A percentile compares a stretch with the other conserved stretches of the same genome.
Conservation (phyloP, 2,888 invertebrate genomes). For the Ennomos erosarius region DNA sequence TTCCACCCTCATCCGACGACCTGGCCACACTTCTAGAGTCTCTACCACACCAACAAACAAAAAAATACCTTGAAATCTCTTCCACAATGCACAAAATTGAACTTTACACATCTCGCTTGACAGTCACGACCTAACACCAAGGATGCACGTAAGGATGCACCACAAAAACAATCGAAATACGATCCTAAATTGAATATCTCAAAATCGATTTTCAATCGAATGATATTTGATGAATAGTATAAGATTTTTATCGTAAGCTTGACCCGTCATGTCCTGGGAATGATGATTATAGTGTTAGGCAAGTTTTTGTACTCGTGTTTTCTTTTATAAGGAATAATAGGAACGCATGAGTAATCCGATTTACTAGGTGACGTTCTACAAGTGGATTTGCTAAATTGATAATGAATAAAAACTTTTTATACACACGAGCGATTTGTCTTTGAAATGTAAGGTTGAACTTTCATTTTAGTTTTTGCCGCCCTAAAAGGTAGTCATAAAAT, state of each 20-base stretch:
- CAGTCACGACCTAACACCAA: slow-evolving; percentile 77
- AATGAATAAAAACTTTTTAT: slow-evolving; percentile 1
- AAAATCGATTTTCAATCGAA: slow-evolving; percentile 46
- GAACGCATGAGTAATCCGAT: slow-evolving; percentile 13
- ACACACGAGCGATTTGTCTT: slow-evolving; percentile 1
- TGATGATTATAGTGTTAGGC: slow-evolving; percentile 55
- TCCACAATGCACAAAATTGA: slow-evolving; percentile 38
- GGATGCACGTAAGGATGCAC: slow-evolving; percentile 70
- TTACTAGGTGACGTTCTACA: slow-evolving; percentile 16
- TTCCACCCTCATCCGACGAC: slow-evolving; percentile 73
- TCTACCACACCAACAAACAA: slow-evolving; percentile 19
- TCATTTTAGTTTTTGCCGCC: too few species aligned
- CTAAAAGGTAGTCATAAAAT: too few species aligned
- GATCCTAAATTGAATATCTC: slow-evolving; percentile 32
- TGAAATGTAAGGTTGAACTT: not conserved
- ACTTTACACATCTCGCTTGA: slow-evolving; percentile 47
- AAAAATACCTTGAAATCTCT: slow-evolving; percentile 36
- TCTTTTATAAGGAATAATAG: slow-evolving; percentile 10
- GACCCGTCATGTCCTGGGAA: slow-evolving; percentile 82
- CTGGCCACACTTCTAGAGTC: slow-evolving; percentile 55
- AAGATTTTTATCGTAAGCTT: slow-evolving; percentile 76
- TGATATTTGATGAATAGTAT: slow-evolving; percentile 61
- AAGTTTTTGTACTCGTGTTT: slow-evolving; percentile 28
- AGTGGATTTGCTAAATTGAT: slow-evolving; percentile 23
- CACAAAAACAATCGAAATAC: slow-evolving; percentile 44